Base-by-base conservation (phyloP, 2,888 invertebrate species). In the Hipparchia sbordonii region DNA sequence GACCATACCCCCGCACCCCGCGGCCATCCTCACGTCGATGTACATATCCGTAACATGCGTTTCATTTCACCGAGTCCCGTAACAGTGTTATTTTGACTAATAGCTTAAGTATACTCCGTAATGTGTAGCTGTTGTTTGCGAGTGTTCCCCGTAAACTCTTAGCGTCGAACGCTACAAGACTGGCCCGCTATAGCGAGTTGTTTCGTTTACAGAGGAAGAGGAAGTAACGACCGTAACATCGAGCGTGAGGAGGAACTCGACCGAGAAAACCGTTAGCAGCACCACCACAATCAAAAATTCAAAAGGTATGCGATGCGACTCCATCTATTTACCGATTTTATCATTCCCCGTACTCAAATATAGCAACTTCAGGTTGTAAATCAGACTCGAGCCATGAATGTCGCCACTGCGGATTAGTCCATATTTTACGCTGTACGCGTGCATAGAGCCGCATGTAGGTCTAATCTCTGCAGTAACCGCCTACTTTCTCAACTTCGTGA, bases 251-350 rank as follows among this genome's bases (percentile, higher is more conserved):
- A 90, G 90, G 85, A 85, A 92, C 86, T 89, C 95, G 85, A 91
- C 95, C 83, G 86, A 95, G 88, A 90, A 93, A 91, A 93, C 94
- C 82, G 94, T 94, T 90, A 95, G 94, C 89, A 94, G 92, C 85
- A 94, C 90, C 82, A 93, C 93, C 82, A 95, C 92, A 87, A 95
- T 94, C 85, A 95, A 93, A 85, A 95, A 94, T 87, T 94, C 95
- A 75, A 95, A 95, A 94, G 95, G 95, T 95, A 81, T 6, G 45
- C 8, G 6, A 61, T 48, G 9, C 46, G 0, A 12, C 4, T 60
- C 33, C 2, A 2, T 13, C 10, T 10, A 59, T 59, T 23, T 23
- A 57, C 13, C 7, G 7, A 23, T 8, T 57, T 9, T n/a, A 13
- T 56, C 39, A 39, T 39, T 39, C 39, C 0, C 39, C 39, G 5